phyloP scores from a whole-genome alignment of 2,888 invertebrate species.

The Spatulosminthurus flaviceps region DNA sequence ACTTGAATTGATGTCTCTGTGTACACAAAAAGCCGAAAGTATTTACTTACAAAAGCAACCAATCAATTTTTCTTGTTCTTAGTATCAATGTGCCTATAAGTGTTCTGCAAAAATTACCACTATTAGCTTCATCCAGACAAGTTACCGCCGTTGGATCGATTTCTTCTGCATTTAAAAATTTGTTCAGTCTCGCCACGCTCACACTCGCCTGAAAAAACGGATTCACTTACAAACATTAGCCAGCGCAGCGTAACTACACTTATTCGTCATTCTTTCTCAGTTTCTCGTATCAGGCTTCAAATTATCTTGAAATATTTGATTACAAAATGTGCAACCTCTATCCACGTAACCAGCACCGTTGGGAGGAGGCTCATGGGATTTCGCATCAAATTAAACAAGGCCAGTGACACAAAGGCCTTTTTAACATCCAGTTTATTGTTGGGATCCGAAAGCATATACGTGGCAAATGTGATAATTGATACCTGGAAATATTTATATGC shows the following conservation, averaged over 20 bases:
- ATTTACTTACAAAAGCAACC: no score
- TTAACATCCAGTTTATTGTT: constrained; percentile 72
- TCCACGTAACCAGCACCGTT: constrained; percentile 73
- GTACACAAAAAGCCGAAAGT: no score
- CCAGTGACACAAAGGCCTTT: constrained; percentile 71
- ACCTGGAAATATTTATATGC: constrained; percentile 57
- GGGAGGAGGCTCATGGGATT: constrained; percentile 69
- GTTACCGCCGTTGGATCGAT: constrained; percentile 67
- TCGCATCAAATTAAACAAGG: constrained; percentile 71
- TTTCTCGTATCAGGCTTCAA: background rate
- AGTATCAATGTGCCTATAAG: no score
- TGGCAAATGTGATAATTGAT: constrained; percentile 77
- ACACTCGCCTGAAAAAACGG: constrained; percentile 62
- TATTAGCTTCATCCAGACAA: constrained; percentile 62
- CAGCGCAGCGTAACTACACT: background rate
- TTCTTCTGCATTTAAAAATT: constrained; percentile 71
- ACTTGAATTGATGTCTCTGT: no score
- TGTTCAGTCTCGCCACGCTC: constrained; percentile 71
- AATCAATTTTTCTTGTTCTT: no score
- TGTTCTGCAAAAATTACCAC: constrained; percentile 10
- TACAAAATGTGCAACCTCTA: constrained; percentile 77
- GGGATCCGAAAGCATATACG: constrained; percentile 77
- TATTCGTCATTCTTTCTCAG: no score
- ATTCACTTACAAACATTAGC: background rate
- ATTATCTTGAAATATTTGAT: background rate